Conservation (phyloP, 2,797 vertebrate genomes). For the Netta rufina region DNA sequence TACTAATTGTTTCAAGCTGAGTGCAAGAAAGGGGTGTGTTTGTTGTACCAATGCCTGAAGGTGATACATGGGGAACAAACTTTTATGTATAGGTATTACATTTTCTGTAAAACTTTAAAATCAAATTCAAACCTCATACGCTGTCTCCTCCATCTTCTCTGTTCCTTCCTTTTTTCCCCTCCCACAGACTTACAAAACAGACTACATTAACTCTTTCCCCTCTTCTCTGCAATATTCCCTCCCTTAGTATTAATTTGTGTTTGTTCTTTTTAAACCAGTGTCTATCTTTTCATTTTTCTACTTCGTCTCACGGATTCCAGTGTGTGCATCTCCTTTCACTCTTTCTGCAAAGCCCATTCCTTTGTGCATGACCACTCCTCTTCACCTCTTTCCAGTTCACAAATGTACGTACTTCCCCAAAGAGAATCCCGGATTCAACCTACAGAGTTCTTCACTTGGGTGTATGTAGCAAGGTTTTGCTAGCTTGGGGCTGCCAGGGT, state of each 20-base stretch:
- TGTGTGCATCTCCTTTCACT: accelerated
- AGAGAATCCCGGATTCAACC: neutral
- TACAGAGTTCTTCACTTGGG: neutral
- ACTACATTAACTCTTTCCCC: neutral
- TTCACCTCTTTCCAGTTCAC: neutral
- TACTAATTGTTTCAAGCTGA: neutral
- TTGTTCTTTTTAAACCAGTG: neutral
- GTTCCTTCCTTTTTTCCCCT: neutral
- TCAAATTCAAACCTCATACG: neutral
- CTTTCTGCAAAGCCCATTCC: accelerated
- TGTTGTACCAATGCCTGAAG: neutral
- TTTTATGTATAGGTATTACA: neutral
- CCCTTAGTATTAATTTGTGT: neutral
- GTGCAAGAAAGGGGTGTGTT: neutral
- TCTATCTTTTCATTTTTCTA: neutral
- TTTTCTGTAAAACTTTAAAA: neutral
- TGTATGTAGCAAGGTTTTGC: neutral
- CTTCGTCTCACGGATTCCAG: neutral
- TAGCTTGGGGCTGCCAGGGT: neutral
- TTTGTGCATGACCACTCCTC: neutral
- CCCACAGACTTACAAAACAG: neutral
- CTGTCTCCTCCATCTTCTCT: neutral
- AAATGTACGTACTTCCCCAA: neutral
- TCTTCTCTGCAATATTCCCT: neutral
- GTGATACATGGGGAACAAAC: neutral